Evolutionary conservation across 2,797 vertebrate genomes (phyloP), one percentile per base, ranked within the genome.

Genomic region (Austrolebias charrua): DNA sequence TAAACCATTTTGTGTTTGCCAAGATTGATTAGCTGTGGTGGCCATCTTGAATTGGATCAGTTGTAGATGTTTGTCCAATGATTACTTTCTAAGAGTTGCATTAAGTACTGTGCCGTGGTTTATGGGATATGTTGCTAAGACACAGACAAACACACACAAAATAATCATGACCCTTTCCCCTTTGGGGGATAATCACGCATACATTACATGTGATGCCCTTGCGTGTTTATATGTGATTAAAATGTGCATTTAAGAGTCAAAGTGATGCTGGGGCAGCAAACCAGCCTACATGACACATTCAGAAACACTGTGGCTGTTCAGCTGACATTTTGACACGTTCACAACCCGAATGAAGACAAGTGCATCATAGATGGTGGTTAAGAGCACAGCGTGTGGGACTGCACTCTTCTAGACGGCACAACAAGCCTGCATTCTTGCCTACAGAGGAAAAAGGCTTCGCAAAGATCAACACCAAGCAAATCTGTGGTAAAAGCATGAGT

Each of bases 311-410:
- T 31, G 52, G 72, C 73, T 35, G 55, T 61, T 6, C 33, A 35
- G 64, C 2, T 66, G 63, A 69, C 59, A 38, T 45, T 63, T 60
- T 58, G 57, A 72, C 57, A 64, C 50, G 69, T 71, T 67, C 20
- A 43, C 51, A 63, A 75, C 55, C 63, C 78, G 53, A 20, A 62
- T 3, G 11, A 50, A 81, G 69, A 77, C n/a, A 55, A 69, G 59
- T 16, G 53, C 29, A 71, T 66, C 73, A 48, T 55, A 79, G 80
- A 86, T 76, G 62, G 69, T 35, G 42, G 59, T 75, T 72, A 66
- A 70, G 72, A 73, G 69, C 74, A 75, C 80, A 58, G 75, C 69
- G 81, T 55, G 71, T 79, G 78, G 82, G 76, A 45, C 58, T 54
- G 69, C 2, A 33, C 57, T 51, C 60, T 61, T 61, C 5, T 12